Conservation (phyloP, 2,113 vertebrate species). For the Mus pahari region DNA sequence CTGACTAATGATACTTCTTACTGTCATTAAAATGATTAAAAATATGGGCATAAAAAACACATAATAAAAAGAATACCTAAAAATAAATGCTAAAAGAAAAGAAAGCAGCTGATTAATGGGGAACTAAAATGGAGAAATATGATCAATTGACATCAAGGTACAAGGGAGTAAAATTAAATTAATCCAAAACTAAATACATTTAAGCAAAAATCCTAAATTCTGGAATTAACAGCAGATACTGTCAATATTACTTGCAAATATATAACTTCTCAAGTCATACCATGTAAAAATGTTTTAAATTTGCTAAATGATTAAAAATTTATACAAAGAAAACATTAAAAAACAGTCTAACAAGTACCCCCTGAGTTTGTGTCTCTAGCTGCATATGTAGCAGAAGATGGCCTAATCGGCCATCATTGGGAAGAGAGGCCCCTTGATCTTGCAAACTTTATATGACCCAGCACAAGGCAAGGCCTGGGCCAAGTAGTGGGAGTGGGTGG, state of each 20-base stretch:
- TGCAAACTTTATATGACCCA: too few relatives aligned
- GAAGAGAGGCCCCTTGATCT: too few relatives aligned
- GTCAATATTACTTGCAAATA: not conserved
- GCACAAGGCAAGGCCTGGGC: too few relatives aligned
- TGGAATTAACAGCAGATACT: not conserved
- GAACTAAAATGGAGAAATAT: not conserved
- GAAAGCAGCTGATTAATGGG: not conserved
- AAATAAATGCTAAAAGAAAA: not conserved
- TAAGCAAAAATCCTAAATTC: not conserved
- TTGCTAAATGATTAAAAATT: not conserved
- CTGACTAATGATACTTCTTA: not conserved
- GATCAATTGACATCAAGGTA: not conserved
- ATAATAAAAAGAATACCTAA: not conserved
- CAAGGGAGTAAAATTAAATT: not conserved
- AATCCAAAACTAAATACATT: not conserved
- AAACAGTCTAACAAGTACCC: too few relatives aligned
- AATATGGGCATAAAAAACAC: not conserved
- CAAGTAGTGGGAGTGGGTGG: too few relatives aligned
- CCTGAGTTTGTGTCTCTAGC: too few relatives aligned
- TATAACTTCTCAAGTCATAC: not conserved
- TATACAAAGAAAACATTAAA: not conserved
- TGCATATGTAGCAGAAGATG: too few relatives aligned
- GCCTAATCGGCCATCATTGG: too few relatives aligned
- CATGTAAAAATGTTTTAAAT: not conserved
- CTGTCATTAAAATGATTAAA: not conserved